Percentiles rank a stretch among this genome's conserved stretches.
These are phyloP conservation scores for Etheostoma perlongum DNA, from an alignment of 2,797 vertebrate genomes.

Conservation along the genomic window DNA sequence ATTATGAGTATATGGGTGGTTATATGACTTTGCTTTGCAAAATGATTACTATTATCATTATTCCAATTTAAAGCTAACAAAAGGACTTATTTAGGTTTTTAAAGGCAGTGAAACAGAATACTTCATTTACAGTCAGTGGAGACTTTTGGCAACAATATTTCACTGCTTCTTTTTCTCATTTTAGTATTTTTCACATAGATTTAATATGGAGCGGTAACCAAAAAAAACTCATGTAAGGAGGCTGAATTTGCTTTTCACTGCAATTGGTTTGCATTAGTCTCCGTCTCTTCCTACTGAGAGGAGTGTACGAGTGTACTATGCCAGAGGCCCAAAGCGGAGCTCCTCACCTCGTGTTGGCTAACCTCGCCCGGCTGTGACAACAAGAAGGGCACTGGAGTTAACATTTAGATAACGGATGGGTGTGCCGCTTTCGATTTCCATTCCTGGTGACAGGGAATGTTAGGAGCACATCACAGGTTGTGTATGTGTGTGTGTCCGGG, in stretches of 20 bases:
- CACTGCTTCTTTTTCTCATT: background rate
- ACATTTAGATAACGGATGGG: slow-evolving; percentile 89
- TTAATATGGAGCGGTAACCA: background rate
- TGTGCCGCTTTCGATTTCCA: slow-evolving; percentile 83
- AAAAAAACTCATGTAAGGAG: background rate
- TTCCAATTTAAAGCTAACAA: background rate
- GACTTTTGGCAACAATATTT: no score
- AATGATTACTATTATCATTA: background rate
- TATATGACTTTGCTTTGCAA: background rate
- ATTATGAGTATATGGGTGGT: background rate
- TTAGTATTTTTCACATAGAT: background rate
- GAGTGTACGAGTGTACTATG: slow-evolving; percentile 42
- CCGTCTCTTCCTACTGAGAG: slow-evolving; percentile 18
- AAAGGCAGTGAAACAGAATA: background rate
- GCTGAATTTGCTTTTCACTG: background rate
- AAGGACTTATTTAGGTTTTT: background rate
- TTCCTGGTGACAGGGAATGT: slow-evolving; percentile 82
- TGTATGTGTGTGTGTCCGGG: slow-evolving; percentile 32
- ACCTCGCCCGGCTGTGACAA: slow-evolving; percentile 82
- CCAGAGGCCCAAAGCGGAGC: slow-evolving; percentile 74
- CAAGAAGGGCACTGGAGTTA: slow-evolving; percentile 84
- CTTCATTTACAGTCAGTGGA: background rate
- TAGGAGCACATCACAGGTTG: slow-evolving; percentile 63
- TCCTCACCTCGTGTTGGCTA: slow-evolving; percentile 73
- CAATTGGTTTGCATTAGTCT: slow-evolving; percentile 4